Conservation (phyloP, 2,113 vertebrate genomes). For the Prinia subflava region DNA sequence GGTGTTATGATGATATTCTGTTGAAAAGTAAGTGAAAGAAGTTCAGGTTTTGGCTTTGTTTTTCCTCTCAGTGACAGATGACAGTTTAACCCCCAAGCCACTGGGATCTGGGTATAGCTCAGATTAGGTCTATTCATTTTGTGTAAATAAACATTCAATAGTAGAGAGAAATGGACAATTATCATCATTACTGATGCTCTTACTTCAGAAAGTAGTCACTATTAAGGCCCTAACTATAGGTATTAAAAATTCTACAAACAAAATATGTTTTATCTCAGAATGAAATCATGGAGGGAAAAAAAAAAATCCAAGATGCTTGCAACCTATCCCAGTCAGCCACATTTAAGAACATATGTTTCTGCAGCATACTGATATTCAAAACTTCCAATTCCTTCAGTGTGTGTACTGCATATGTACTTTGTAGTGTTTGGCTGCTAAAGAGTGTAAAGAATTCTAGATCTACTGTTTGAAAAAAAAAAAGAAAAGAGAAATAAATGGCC, state of each 20-base stretch:
- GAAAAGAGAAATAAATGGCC: background rate
- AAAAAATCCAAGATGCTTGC: background rate
- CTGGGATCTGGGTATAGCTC: background rate
- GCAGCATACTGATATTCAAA: background rate
- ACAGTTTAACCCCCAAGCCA: background rate
- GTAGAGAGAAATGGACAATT: background rate
- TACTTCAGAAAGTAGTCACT: background rate
- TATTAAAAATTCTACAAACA: background rate
- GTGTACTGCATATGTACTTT: background rate
- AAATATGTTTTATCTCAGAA: background rate
- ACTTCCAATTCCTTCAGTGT: background rate
- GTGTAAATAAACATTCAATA: background rate
- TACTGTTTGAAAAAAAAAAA: background rate
- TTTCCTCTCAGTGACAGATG: background rate
- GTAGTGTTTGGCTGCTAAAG: background rate
- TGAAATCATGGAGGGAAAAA: background rate
- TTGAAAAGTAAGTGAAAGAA: background rate
- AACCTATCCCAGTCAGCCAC: background rate
- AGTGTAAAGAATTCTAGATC: background rate
- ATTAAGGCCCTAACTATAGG: background rate
- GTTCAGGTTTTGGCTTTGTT: background rate
- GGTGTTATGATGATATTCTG: background rate
- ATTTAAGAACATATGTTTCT: background rate
- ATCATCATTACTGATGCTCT: background rate
- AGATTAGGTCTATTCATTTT: background rate